phyloP scores from a whole-genome alignment of 2,113 vertebrate genomes.

The Aythya baeri region DNA sequence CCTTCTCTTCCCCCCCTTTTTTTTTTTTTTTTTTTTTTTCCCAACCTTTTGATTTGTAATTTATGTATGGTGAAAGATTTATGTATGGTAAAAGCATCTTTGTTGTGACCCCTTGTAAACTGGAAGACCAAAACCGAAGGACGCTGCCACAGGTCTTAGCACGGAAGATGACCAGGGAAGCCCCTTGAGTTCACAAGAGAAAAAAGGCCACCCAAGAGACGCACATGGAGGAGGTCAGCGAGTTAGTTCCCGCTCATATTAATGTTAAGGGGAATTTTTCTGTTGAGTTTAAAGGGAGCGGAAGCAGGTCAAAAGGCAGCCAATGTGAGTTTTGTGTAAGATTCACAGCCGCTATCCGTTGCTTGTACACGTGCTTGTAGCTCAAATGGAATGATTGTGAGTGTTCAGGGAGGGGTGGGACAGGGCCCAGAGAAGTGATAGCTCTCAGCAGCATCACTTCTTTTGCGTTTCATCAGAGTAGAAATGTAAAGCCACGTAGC shows the following conservation, averaged over 20 bases:
- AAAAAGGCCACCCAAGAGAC: conserved; percentile 19
- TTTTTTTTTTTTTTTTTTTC: fast-evolving
- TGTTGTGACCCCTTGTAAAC: neutral
- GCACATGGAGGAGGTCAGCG: neutral
- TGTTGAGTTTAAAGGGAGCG: conserved; percentile 35
- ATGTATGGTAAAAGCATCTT: neutral
- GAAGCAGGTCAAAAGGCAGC: conserved; percentile 26
- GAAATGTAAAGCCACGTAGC: neutral
- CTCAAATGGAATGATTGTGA: neutral
- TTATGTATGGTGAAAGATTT: neutral
- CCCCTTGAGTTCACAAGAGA: neutral
- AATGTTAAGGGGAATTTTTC: conserved; percentile 51
- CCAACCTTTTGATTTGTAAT: neutral
- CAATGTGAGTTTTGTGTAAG: neutral
- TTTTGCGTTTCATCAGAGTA: neutral
- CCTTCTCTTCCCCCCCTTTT: fast-evolving
- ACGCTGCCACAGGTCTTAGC: neutral
- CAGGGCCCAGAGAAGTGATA: neutral
- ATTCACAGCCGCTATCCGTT: neutral
- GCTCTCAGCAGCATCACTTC: neutral
- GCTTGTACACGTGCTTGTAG: neutral
- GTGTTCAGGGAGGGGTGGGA: neutral
- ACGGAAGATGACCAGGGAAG: neutral
- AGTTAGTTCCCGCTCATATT: conserved; percentile 13
- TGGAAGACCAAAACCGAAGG: neutral